Percentiles rank a stretch among this genome's conserved stretches.
These are phyloP conservation scores for Genyomyrus donnyi DNA, from an alignment of 2,113 vertebrate species.

Conservation along the genomic window DNA sequence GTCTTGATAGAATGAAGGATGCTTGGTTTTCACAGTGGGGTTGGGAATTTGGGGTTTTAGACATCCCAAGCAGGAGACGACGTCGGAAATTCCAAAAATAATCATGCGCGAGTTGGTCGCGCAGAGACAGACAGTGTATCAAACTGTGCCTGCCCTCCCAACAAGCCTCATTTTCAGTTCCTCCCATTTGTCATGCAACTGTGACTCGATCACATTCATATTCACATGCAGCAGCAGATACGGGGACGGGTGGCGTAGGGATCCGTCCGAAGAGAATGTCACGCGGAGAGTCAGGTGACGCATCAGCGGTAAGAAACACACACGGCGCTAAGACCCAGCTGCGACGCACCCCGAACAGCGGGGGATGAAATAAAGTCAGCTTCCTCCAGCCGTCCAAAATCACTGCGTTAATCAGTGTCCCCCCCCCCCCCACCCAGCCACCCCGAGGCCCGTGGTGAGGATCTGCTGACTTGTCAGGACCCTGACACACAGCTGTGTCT, in stretches of 20 bases:
- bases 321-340: not conserved
- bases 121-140: not conserved
- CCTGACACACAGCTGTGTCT: conserved; percentile 17
- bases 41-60: not conserved
- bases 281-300: not conserved
- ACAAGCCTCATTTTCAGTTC: not conserved
- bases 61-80: not conserved
- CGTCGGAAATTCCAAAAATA: not conserved
- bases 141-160: not conserved
- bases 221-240: not conserved
- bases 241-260: not conserved
- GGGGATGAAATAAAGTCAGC: not conserved
- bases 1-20: not conserved
- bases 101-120: not conserved
- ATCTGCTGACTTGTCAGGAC: conserved; percentile 6
- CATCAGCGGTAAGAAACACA: not conserved
- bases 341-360: not conserved
- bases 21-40: not conserved
- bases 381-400: conserved; percentile 2
- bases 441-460: not conserved
- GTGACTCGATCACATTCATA: not conserved
- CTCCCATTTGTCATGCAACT: not conserved
- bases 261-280: not conserved
- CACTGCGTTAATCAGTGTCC: not conserved
- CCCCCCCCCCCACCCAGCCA: not conserved